Base-by-base conservation (phyloP, 2,113 vertebrate species). In the Mystacornis crossleyi region DNA sequence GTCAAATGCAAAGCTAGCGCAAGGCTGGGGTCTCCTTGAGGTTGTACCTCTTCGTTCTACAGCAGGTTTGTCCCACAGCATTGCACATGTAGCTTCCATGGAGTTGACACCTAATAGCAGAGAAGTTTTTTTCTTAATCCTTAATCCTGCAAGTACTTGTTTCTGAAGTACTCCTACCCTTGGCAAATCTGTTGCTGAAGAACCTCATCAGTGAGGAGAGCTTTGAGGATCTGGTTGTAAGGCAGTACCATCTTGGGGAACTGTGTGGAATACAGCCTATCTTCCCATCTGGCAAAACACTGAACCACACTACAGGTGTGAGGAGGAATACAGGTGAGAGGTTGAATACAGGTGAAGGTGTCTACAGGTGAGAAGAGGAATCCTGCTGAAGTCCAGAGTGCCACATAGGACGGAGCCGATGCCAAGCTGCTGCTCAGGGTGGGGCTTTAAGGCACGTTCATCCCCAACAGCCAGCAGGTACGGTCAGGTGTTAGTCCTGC, bases 351-450 rank as follows among this genome's bases (percentile, higher is more conserved):
- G 51, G 51, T 53, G 51, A 29, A 53, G 51, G 28, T 53, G 0
- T 8, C 50, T 17, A 10, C 11, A 57, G 40, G 42, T 18, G 51
- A 79, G 69, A 51, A 38, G 23, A 74, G 29, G 75, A 57, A 45
- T 60, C 5, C 33, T 58, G 38, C 48, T 55, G 31, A 86, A 81
- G 81, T 70, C 51, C 47, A 29, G 2, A 42, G 81, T 62, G 54
- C 85, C 25, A 10, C 47, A 50, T 0, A 1, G 34, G 58, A 73
- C 4, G 2, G 82, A 77, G 43, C 58, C 6, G 2, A 25, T 0
- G 14, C 47, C 13, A 28, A 85, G 73, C 60, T 40, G 95, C 93
- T 88, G 93, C 69, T 62, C 64, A 42, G 97, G 98, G 98, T 91
- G 97, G 96, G 72, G 97, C 97, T 91, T 86, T 62, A 82, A 85